Evolutionary conservation across 1,140 invertebrate genomes (phyloP).

Genomic region (Macrobrachium rosenbergii): DNA sequence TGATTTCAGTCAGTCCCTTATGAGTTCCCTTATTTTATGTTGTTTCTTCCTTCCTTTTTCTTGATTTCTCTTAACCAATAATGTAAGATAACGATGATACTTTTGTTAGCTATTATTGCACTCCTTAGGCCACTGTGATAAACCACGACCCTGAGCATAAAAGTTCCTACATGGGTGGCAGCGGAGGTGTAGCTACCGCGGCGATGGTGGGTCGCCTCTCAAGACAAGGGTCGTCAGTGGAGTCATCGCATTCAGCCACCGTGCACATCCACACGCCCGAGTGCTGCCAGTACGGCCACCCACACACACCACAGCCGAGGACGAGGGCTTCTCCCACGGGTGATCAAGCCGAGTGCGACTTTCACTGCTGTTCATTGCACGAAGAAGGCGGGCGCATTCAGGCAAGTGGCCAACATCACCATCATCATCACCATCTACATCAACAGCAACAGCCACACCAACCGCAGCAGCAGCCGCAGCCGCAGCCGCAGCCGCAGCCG

Average conservation of each 20-base stretch:
- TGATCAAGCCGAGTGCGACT: conserved; percentile 83
- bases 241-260: conserved; percentile 64
- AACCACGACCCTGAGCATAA: conserved; percentile 65
- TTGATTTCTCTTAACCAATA: no score
- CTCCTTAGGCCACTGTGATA: conserved; percentile 64
- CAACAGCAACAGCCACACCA: conserved; percentile 40
- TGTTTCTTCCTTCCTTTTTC: no score
- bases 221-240: conserved; percentile 65
- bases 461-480: conserved; percentile 45
- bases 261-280: conserved; percentile 66
- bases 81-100: no score
- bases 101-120: not conserved
- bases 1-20: no score
- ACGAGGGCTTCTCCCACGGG: conserved; percentile 71
- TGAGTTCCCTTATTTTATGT: no score
- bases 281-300: conserved; percentile 64
- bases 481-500: conserved; percentile 45
- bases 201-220: conserved; percentile 64
- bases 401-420: conserved; percentile 73
- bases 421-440: conserved; percentile 49
- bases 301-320: conserved; percentile 61
- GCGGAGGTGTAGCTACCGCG: conserved; percentile 41
- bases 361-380: conserved; percentile 93
- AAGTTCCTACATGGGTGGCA: conserved; percentile 57
- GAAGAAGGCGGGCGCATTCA: conserved; percentile 85